Evolutionary conservation across 1,140 invertebrate genomes (phyloP).

Genomic region (Apis dorsata): DNA sequence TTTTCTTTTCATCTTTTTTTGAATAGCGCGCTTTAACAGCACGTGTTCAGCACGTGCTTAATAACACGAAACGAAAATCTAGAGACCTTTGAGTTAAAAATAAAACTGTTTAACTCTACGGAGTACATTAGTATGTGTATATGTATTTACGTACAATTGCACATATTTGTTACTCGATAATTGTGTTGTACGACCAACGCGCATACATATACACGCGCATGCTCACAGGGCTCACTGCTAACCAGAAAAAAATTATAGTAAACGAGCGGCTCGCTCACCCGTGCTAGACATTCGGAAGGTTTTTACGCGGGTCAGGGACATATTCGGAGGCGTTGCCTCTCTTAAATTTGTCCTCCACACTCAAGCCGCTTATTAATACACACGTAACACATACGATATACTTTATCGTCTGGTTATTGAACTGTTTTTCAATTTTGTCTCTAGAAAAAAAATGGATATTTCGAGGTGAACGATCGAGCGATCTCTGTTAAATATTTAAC

Average conservation of each 20-base stretch:
- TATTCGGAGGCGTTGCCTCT: slow-evolving; percentile 37
- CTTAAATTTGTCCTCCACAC: slow-evolving; percentile 60
- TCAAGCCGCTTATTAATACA: slow-evolving; percentile 35
- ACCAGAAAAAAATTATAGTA: background rate
- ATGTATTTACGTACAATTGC: too few relatives aligned
- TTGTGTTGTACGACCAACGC: background rate
- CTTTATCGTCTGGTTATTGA: slow-evolving; percentile 32
- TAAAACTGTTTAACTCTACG: background rate
- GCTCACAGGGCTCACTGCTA: too few relatives aligned
- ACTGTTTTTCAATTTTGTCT: slow-evolving; percentile 44
- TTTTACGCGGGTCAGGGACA: slow-evolving; percentile 64
- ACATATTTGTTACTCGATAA: too few relatives aligned
- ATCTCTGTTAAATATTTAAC: background rate
- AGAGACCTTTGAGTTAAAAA: slow-evolving; percentile 14
- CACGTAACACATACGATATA: background rate
- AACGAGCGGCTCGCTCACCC: background rate
- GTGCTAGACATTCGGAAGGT: slow-evolving; percentile 1
- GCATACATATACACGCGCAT: background rate
- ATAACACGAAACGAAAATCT: background rate
- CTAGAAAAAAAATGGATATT: slow-evolving; percentile 16
- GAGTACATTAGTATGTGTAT: too few relatives aligned
- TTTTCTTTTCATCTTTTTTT: background rate
- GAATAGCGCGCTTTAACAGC: too few relatives aligned
- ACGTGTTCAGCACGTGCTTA: background rate
- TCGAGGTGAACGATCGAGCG: slow-evolving; percentile 50